These are phyloP conservation scores for Tarsius wallacei DNA, from an alignment of 2,797 vertebrate species.

Conservation along the genomic window DNA sequence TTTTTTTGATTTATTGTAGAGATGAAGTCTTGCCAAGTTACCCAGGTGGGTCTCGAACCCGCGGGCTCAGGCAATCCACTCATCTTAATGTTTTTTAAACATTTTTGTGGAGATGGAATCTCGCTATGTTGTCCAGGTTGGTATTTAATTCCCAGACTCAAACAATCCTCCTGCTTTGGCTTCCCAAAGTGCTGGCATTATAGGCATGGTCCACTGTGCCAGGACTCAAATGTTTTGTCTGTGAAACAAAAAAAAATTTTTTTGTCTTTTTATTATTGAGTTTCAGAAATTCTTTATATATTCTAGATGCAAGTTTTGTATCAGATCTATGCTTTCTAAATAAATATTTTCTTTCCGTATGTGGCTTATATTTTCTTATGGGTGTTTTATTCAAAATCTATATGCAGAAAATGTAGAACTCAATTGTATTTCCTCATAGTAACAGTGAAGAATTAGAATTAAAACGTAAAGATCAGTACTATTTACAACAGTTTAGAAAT, in stretches of 20 bases:
- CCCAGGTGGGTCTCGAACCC: no score
- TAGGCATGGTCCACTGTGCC: no score
- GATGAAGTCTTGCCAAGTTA: no score
- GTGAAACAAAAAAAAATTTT: not conserved
- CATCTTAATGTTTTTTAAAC: no score
- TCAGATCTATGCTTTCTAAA: not conserved
- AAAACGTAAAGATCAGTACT: not conserved
- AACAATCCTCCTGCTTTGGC: no score
- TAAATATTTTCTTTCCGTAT: not conserved
- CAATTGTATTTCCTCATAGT: not conserved
- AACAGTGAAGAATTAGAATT: slow-evolving; percentile 27
- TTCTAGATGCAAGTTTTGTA: not conserved
- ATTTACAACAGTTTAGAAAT: not conserved
- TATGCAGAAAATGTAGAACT: not conserved
- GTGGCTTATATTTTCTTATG: not conserved
- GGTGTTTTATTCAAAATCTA: slow-evolving; percentile 16
- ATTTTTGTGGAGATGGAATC: no score
- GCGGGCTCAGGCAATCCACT: no score
- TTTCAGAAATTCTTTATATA: not conserved
- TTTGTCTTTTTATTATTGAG: not conserved
- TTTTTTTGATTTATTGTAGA: no score
- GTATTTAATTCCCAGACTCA: no score
- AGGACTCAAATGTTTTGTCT: not conserved
- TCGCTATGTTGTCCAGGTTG: no score
- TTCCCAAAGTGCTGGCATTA: no score